A percentile compares a stretch with the other conserved stretches of the same genome.
Evolutionary conservation across 2,888 invertebrate species (phyloP).

Genomic region (Agriopis aurantiaria): DNA sequence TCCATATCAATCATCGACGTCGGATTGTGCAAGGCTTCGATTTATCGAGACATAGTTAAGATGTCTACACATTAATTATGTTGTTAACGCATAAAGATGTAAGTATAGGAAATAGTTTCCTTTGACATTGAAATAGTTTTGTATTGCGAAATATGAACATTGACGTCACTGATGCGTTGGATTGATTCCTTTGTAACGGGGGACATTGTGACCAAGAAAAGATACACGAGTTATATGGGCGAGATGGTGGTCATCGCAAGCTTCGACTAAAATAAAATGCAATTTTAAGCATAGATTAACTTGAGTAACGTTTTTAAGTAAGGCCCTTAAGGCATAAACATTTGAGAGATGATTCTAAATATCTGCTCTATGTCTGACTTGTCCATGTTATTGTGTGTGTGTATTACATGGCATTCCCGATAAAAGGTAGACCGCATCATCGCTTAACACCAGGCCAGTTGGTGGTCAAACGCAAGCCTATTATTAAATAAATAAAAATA

Average conservation of each 20-base stretch:
- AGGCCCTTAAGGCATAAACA: too few species aligned
- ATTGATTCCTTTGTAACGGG: background rate
- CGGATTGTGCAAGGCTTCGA: slow-evolving; percentile 39
- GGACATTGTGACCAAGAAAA: background rate
- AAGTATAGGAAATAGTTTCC: slow-evolving; percentile 14
- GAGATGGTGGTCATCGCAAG: background rate
- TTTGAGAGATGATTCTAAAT: too few species aligned
- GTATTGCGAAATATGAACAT: slow-evolving; percentile 16
- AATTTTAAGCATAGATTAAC: too few species aligned
- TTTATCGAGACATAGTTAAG: slow-evolving; percentile 25
- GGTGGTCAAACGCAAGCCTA: too few species aligned
- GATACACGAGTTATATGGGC: background rate
- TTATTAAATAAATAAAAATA: too few species aligned
- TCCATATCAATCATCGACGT: slow-evolving; percentile 33
- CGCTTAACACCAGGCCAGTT: too few species aligned
- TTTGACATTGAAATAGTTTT: slow-evolving; percentile 28
- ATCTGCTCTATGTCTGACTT: too few species aligned
- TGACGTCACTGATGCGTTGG: slow-evolving; percentile 15
- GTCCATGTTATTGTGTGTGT: too few species aligned
- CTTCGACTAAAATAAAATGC: too few species aligned
- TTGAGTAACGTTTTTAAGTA: too few species aligned
- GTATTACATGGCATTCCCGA: too few species aligned
- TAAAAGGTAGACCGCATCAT: too few species aligned
- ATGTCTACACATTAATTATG: slow-evolving; percentile 40
- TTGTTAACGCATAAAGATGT: slow-evolving; percentile 15